A percentile compares a stretch with the other conserved stretches of the same genome.
phyloP scores from a whole-genome alignment of 2,797 vertebrate genomes.

The Garrulus glandarius region DNA sequence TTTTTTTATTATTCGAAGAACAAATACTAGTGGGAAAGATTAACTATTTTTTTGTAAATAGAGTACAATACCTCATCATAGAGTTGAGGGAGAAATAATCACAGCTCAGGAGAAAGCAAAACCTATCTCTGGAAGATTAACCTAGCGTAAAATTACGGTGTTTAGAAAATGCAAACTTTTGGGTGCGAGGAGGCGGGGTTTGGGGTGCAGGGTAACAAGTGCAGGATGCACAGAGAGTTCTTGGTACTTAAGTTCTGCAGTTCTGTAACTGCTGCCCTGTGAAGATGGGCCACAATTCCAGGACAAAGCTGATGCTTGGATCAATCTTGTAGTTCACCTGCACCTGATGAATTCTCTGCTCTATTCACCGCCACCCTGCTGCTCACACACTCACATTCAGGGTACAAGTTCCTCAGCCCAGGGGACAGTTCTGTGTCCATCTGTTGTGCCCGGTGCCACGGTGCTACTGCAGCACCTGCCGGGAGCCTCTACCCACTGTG shows the following conservation, averaged over 20 bases:
- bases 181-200: neutral
- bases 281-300: neutral
- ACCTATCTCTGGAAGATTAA: neutral
- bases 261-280: neutral
- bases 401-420: accelerated
- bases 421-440: neutral
- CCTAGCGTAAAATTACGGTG: accelerated
- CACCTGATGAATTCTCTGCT: neutral
- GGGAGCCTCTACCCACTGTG: neutral
- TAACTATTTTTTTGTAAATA: neutral
- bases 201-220: too few relatives aligned
- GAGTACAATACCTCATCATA: neutral
- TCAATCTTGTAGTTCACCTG: neutral
- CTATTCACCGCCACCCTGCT: neutral
- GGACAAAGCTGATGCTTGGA: neutral
- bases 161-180: neutral
- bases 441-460: accelerated
- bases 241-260: accelerated
- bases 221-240: neutral
- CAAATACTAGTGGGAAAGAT: neutral
- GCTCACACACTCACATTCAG: accelerated
- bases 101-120: neutral
- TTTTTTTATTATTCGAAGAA: neutral
- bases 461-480: neutral
- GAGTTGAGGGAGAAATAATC: neutral